These are phyloP conservation scores for Nasonovia ribisnigri DNA, from an alignment of 2,888 invertebrate genomes.

Conservation along the genomic window DNA sequence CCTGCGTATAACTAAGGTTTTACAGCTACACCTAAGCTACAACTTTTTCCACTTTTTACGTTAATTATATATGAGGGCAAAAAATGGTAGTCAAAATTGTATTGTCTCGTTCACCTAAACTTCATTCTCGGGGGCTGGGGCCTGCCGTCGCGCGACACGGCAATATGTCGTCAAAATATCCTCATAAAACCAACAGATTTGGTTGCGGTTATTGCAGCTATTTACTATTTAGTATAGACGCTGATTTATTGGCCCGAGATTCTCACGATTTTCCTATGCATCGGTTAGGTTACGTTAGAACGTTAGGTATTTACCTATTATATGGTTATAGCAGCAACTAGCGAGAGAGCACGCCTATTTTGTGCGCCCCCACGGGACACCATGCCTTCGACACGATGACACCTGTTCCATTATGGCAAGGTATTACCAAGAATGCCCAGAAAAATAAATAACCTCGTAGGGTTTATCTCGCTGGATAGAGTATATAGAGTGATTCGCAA, in stretches of 20 bases:
- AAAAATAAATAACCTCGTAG: no score
- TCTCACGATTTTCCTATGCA: background rate
- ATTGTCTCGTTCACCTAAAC: background rate
- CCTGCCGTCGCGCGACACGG: no score
- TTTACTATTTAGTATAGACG: background rate
- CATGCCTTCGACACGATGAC: no score
- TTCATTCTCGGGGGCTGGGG: background rate
- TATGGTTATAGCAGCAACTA: background rate
- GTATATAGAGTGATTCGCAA: no score
- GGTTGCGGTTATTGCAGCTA: background rate
- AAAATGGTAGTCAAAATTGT: background rate
- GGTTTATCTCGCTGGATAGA: no score
- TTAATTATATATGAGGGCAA: background rate
- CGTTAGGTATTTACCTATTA: background rate
- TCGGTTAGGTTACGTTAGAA: no score
- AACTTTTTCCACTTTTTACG: background rate
- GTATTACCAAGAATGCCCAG: no score
- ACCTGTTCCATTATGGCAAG: no score
- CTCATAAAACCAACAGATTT: background rate
- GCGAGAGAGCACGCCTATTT: no score
- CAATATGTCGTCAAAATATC: background rate
- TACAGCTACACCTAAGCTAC: no score
- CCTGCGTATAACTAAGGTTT: no score
- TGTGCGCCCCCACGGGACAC: no score
- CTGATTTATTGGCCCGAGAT: background rate